phyloP scores from a whole-genome alignment of 2,797 vertebrate genomes.

The Urosaurus nigricauda region DNA sequence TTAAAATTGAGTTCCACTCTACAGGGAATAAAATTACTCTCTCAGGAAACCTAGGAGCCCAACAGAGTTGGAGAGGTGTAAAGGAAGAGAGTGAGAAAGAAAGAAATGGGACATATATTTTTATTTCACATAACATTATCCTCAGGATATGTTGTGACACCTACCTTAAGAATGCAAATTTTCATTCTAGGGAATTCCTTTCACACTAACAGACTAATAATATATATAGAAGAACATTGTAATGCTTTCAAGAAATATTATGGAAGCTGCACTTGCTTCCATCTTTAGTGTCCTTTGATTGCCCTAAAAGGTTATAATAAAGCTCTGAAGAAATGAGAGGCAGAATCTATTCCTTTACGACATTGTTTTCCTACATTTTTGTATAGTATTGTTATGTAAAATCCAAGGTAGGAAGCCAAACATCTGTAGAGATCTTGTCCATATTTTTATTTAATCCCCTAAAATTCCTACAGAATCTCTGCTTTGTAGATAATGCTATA shows the following conservation, averaged over 20 bases:
- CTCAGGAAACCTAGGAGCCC: slow-evolving; percentile 67
- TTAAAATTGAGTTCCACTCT: slow-evolving; percentile 69
- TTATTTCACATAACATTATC: slow-evolving; percentile 17
- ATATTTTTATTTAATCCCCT: background rate
- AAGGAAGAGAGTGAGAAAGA: slow-evolving; percentile 4
- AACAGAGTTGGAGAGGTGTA: slow-evolving; percentile 64
- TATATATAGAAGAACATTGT: slow-evolving; percentile 39
- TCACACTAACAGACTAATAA: slow-evolving; percentile 47
- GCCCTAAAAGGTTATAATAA: slow-evolving; percentile 11
- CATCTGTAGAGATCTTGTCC: no score
- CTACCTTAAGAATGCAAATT: slow-evolving; percentile 41
- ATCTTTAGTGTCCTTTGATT: background rate
- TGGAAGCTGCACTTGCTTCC: background rate
- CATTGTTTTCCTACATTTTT: background rate
- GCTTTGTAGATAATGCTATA: background rate
- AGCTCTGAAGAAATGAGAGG: slow-evolving; percentile 9
- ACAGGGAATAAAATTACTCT: slow-evolving; percentile 69
- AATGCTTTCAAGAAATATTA: background rate
- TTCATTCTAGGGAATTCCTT: slow-evolving; percentile 57
- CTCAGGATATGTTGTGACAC: background rate
- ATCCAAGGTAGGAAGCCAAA: background rate
- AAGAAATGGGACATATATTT: slow-evolving; percentile 28
- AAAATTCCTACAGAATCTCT: background rate
- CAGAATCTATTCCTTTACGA: background rate
- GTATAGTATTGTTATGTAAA: background rate